Evolutionary conservation across 2,888 invertebrate species (phyloP).

Genomic region (Acleris cristana): DNA sequence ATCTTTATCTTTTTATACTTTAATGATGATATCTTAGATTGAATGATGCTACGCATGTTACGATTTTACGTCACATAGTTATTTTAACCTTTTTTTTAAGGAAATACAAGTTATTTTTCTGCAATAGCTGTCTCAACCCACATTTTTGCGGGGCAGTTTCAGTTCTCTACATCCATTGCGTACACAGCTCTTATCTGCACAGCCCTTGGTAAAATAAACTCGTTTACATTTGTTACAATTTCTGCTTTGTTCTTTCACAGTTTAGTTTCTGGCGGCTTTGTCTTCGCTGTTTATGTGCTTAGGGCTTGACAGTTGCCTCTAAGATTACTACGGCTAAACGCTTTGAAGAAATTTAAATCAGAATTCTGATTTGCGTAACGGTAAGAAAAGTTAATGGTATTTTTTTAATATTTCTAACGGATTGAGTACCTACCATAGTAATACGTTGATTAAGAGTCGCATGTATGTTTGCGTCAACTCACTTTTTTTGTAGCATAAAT

Average conservation of each 20-base stretch:
- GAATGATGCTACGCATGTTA: no score
- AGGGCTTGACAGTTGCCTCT: constrained; percentile 31
- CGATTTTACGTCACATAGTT: no score
- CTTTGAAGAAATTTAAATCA: constrained; percentile 25
- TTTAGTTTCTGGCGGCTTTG: constrained; percentile 48
- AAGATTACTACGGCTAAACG: constrained; percentile 30
- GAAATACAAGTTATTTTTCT: background rate
- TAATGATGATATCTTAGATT: no score
- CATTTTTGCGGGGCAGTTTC: constrained; percentile 5
- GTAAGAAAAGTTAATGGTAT: no score
- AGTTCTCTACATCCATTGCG: constrained; percentile 34
- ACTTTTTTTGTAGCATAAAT: no score
- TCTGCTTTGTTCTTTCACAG: constrained; percentile 56
- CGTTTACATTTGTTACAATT: constrained; percentile 59
- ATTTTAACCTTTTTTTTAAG: no score
- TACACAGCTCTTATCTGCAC: constrained; percentile 50
- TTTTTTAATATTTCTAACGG: no score
- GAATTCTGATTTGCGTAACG: background rate
- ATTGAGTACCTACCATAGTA: no score
- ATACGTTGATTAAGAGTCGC: no score
- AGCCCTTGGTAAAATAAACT: constrained; percentile 55
- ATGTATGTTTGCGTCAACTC: no score
- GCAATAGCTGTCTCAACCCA: background rate
- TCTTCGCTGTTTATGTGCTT: constrained; percentile 36
- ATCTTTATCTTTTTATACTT: no score